Evolutionary conservation across 2,888 invertebrate genomes (phyloP).

Genomic region (Hirtodrosophila confusa): DNA sequence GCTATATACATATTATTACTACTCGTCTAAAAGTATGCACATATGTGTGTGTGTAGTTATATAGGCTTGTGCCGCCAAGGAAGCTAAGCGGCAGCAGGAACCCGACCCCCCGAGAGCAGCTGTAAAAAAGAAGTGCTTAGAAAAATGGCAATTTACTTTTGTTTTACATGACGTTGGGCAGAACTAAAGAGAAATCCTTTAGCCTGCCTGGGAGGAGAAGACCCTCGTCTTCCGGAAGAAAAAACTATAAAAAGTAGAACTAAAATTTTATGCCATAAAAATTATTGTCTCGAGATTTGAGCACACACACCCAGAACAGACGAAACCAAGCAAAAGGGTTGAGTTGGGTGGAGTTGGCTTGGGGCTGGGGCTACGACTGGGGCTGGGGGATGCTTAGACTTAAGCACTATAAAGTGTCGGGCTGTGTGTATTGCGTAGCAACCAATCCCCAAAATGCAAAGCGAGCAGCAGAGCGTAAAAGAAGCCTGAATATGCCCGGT

Average conservation of each 20-base stretch:
- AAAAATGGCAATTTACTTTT: conserved; percentile 78
- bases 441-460: conserved; percentile 2
- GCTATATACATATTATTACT: conserved; percentile 2
- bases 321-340: conserved; percentile 12
- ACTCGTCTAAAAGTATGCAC: not conserved
- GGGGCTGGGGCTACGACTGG: too few relatives aligned
- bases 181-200: conserved; percentile 1
- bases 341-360: conserved; percentile 1
- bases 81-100: not conserved
- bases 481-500: too few relatives aligned
- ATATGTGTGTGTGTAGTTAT: conserved; percentile 25
- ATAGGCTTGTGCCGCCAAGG: conserved; percentile 27
- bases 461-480: too few relatives aligned
- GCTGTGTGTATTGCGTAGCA: conserved; percentile 6
- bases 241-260: conserved; percentile 63
- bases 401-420: conserved; percentile 34
- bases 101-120: conserved; percentile 39
- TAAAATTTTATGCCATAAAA: conserved; percentile 74
- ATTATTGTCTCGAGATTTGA: conserved; percentile 77
- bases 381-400: conserved; percentile 12
- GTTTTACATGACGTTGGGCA: conserved; percentile 48
- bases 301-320: conserved; percentile 16
- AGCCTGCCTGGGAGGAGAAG: too few relatives aligned
- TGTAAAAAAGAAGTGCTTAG: conserved; percentile 75
- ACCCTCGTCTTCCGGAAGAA: not conserved